Percentiles rank a stretch among this genome's conserved stretches.
Evolutionary conservation across 2,888 invertebrate genomes (phyloP).

Genomic region (Tenthredo scrophulariae): DNA sequence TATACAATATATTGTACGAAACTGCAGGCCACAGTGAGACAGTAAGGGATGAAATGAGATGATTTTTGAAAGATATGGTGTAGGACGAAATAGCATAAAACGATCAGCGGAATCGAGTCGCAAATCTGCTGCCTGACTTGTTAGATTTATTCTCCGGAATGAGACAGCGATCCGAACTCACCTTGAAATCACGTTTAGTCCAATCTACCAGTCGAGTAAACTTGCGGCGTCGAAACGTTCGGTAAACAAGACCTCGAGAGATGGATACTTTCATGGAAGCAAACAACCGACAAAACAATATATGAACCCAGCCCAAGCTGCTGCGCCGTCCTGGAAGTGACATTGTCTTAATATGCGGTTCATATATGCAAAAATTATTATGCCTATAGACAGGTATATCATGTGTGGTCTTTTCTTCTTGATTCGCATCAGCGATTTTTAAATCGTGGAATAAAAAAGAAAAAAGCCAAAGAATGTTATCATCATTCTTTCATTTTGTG

Average conservation of each 20-base stretch:
- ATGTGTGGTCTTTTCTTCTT: not conserved
- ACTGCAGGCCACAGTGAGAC: not conserved
- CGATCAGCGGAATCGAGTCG: not conserved
- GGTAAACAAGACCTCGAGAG: not conserved
- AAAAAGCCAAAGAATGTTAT: not conserved
- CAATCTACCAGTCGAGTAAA: not conserved
- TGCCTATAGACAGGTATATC: not conserved
- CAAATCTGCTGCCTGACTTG: not conserved
- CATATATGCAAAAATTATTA: not conserved
- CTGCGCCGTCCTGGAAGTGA: not conserved
- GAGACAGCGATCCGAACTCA: not conserved
- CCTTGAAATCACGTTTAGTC: not conserved
- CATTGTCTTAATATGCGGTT: not conserved
- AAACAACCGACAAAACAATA: slow-evolving; percentile 1
- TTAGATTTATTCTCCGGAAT: not conserved
- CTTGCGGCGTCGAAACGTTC: not conserved
- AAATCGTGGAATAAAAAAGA: not conserved
- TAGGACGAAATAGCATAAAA: not conserved
- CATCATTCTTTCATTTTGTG: not conserved
- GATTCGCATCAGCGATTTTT: not conserved
- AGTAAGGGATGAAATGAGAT: not conserved
- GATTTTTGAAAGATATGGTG: not conserved
- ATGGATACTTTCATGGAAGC: slow-evolving; percentile 4
- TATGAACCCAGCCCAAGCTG: not conserved
- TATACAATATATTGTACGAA: not conserved